These are phyloP conservation scores for Acropternis orthonyx DNA, from an alignment of 2,797 vertebrate species.

Conservation along the genomic window DNA sequence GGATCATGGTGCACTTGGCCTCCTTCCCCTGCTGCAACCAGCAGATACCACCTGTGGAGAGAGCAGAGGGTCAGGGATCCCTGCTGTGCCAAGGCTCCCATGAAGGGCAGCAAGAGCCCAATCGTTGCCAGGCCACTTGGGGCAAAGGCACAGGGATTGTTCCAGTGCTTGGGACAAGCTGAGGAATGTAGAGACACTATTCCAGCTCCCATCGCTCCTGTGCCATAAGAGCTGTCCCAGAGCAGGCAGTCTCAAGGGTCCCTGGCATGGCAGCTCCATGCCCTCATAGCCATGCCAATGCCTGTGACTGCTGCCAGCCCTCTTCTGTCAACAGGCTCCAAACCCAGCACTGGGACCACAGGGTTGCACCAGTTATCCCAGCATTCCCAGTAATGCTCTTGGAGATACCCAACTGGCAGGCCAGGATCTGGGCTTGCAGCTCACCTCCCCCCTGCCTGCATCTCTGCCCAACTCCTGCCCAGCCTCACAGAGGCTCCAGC, in stretches of 20 bases:
- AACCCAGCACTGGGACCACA: background rate
- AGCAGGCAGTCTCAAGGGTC: accelerated
- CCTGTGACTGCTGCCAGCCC: background rate
- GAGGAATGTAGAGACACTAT: background rate
- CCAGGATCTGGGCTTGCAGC: background rate
- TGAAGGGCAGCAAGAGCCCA: accelerated
- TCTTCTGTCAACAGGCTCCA: background rate
- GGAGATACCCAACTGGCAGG: background rate
- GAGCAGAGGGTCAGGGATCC: background rate
- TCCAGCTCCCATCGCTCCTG: background rate
- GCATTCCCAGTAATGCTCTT: accelerated
- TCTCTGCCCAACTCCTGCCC: background rate
- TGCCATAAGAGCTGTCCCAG: background rate
- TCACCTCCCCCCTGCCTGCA: background rate
- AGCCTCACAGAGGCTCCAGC: too few relatives aligned
- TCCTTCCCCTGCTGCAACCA: slow-evolving; percentile 92
- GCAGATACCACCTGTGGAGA: slow-evolving; percentile 87
- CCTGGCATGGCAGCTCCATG: background rate
- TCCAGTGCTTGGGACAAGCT: accelerated
- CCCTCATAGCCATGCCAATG: accelerated
- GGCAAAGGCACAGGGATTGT: accelerated
- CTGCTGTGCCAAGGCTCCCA: accelerated
- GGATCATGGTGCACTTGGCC: slow-evolving; percentile 91
- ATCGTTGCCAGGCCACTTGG: accelerated
- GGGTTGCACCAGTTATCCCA: background rate